Percentiles rank a stretch among this genome's conserved stretches.
These are phyloP conservation scores for Alfaro cultratus DNA, from an alignment of 2,797 vertebrate genomes.

Conservation along the genomic window DNA sequence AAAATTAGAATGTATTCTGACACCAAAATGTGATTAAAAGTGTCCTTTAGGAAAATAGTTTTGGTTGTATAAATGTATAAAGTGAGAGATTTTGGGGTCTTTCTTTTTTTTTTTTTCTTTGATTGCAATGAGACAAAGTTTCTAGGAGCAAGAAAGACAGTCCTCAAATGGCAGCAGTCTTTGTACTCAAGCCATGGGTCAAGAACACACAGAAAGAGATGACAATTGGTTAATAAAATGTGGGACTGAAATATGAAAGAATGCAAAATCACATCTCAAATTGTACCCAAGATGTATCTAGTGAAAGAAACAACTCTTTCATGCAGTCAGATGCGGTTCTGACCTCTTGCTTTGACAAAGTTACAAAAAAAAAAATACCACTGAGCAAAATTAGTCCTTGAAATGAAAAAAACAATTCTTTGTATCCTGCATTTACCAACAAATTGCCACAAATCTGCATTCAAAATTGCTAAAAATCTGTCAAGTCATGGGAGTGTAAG, in stretches of 20 bases:
- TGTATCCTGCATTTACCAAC: slow-evolving; percentile 9
- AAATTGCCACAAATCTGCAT: slow-evolving; percentile 38
- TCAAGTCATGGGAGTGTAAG: slow-evolving; percentile 20
- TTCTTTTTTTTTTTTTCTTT: slow-evolving; percentile 17
- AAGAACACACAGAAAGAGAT: slow-evolving; percentile 25
- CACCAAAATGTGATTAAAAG: neutral
- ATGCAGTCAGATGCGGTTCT: neutral
- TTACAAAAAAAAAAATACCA: slow-evolving; percentile 8
- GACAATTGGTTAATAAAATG: slow-evolving; percentile 60
- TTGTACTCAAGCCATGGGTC: slow-evolving; percentile 8
- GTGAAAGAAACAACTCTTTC: slow-evolving; percentile 18
- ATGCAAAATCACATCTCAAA: slow-evolving; percentile 49
- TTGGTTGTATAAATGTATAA: slow-evolving; percentile 20
- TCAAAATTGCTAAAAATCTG: slow-evolving; percentile 54
- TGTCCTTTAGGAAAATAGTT: neutral
- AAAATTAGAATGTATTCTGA: neutral
- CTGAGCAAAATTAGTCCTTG: slow-evolving; percentile 12
- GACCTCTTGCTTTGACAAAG: neutral
- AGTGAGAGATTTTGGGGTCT: neutral
- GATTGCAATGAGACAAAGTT: slow-evolving; percentile 12
- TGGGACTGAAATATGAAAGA: slow-evolving; percentile 55
- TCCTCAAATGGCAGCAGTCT: slow-evolving; percentile 21
- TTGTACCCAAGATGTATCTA: slow-evolving; percentile 29
- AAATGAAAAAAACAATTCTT: slow-evolving; percentile 14
- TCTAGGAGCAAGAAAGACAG: slow-evolving; percentile 23